Evolutionary conservation across 1,140 invertebrate genomes (phyloP).

Genomic region (Drosophila erecta): DNA sequence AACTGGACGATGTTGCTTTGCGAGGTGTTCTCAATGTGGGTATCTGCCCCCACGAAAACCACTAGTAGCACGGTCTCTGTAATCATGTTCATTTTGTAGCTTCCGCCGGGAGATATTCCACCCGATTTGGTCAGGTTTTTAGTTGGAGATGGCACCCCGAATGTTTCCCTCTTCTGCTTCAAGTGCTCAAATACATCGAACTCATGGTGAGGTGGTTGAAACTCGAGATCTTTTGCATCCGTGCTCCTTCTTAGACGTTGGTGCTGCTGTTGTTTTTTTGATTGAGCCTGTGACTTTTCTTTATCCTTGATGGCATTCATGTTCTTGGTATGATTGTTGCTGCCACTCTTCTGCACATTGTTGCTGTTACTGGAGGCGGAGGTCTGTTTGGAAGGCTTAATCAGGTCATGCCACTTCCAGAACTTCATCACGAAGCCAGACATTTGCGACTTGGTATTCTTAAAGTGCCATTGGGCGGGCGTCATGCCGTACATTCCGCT

Average conservation of each 20-base stretch:
- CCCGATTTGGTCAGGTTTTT: conserved; percentile 60
- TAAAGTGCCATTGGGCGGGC: conserved; percentile 88
- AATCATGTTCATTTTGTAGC: conserved; percentile 85
- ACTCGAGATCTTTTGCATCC: conserved; percentile 23
- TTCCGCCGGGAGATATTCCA: conserved; percentile 19
- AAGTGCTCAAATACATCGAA: conserved; percentile 71
- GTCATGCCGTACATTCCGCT: conserved; percentile 88
- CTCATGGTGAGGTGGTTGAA: conserved; percentile 35
- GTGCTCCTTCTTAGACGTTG: conserved; percentile 41
- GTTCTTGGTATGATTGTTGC: conserved; percentile 56
- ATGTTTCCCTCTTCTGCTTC: conserved; percentile 66
- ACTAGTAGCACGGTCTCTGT: conserved; percentile 91
- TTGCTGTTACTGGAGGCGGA: conserved; percentile 20
- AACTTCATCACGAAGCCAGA: conserved; percentile 91
- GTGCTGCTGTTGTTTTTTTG: conserved; percentile 43
- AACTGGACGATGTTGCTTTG: conserved; percentile 90
- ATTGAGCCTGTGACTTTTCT: conserved; percentile 45
- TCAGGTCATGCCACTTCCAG: conserved; percentile 88
- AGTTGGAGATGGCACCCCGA: conserved; percentile 33
- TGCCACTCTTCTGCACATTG: conserved; percentile 40
- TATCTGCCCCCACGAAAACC: conserved; percentile 89
- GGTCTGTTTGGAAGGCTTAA: conserved; percentile 22
- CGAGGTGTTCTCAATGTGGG: conserved; percentile 90
- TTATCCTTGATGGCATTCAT: conserved; percentile 68
- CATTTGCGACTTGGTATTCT: conserved; percentile 86